Percentiles rank a stretch among this genome's conserved stretches.
phyloP scores from a whole-genome alignment of 2,113 vertebrate genomes.

The Anguilla rostrata region DNA sequence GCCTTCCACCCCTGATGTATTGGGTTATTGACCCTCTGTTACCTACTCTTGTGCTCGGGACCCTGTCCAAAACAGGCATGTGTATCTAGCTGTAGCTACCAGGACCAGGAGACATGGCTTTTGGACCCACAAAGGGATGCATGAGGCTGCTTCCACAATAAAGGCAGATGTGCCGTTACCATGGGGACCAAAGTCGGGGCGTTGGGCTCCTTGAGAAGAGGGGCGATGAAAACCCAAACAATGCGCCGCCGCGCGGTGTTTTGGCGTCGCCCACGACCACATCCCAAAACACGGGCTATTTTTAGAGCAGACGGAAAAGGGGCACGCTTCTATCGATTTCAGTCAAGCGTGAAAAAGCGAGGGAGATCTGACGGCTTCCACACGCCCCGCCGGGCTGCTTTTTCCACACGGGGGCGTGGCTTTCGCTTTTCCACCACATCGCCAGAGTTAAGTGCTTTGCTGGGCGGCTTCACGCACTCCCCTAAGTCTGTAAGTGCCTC shows the following conservation, averaged over 20 bases:
- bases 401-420: neutral
- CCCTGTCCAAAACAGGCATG: neutral
- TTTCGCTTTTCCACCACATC: neutral
- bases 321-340: neutral
- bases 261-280: neutral
- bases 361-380: neutral
- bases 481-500: neutral
- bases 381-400: neutral
- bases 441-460: neutral
- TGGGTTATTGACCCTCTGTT: neutral
- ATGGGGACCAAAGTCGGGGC: neutral
- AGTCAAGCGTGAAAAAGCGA: neutral
- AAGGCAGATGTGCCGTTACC: neutral
- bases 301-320: neutral
- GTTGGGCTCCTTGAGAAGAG: neutral
- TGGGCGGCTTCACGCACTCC: neutral
- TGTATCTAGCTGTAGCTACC: neutral
- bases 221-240: slow-evolving; percentile 16
- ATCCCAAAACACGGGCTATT: neutral
- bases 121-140: neutral
- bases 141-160: neutral
- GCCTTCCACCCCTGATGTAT: no score
- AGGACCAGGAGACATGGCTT: neutral
- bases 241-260: neutral
- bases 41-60: neutral